Conservation (phyloP, 2,797 vertebrate genomes). For the Eidolon dupreanum region DNA sequence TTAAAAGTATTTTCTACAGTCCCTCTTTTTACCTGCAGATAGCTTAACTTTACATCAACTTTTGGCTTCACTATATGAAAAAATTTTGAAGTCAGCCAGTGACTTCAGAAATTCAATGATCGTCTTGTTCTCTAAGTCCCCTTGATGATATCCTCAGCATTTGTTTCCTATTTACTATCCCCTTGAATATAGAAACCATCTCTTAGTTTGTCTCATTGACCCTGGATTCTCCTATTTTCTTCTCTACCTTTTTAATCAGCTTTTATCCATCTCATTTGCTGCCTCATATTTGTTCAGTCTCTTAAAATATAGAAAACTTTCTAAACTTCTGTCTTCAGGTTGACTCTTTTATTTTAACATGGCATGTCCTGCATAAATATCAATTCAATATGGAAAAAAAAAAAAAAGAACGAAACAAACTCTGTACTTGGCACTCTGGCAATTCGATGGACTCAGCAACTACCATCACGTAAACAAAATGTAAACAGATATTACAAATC, state of each 20-base stretch:
- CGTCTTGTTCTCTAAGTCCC: background rate
- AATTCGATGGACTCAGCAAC: background rate
- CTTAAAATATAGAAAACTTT: constrained; percentile 26
- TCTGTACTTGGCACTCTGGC: background rate
- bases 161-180: background rate
- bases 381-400: too few relatives aligned
- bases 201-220: background rate
- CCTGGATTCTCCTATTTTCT: background rate
- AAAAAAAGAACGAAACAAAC: too few relatives aligned
- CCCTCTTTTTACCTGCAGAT: constrained; percentile 11
- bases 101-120: constrained; percentile 50
- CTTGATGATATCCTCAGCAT: background rate
- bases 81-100: constrained; percentile 20
- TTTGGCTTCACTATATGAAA: background rate
- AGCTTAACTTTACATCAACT: background rate
- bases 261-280: background rate
- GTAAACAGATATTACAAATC: background rate
- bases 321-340: background rate
- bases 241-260: background rate
- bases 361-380: too few relatives aligned
- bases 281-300: background rate
- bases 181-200: background rate
- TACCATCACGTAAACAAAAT: background rate
- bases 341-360: too few relatives aligned
- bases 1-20: constrained; percentile 8